A percentile compares a stretch with the other conserved stretches of the same genome.
Evolutionary conservation across 2,113 vertebrate species (phyloP).

Genomic region (Castor canadensis): DNA sequence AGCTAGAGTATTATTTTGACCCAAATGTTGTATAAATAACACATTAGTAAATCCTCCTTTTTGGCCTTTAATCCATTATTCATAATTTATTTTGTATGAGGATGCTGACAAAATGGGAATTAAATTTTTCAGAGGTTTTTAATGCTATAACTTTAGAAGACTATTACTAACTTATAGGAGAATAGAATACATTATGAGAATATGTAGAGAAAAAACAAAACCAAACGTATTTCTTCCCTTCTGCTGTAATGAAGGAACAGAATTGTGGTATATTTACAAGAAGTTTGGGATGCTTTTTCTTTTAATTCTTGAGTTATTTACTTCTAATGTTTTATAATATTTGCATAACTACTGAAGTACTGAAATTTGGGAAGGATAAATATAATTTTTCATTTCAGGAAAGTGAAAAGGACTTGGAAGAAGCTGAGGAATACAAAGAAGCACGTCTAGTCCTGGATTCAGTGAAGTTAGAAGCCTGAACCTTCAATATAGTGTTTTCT

Average conservation of each 20-base stretch:
- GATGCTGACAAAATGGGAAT: neutral
- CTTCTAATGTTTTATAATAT: slow-evolving; percentile 24
- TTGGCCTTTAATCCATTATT: neutral
- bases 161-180: neutral
- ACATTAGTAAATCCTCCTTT: neutral
- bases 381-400: slow-evolving; percentile 87
- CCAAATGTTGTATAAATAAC: neutral
- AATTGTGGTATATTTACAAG: neutral
- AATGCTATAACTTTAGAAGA: neutral
- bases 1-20: slow-evolving; percentile 21
- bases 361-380: neutral
- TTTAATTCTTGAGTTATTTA: slow-evolving; percentile 23
- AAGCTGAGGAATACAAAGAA: slow-evolving; percentile 94
- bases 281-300: neutral
- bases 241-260: neutral
- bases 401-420: slow-evolving; percentile 92
- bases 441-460: slow-evolving; percentile 91
- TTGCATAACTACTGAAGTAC: slow-evolving; percentile 18
- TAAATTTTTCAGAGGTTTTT: neutral
- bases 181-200: neutral
- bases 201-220: neutral
- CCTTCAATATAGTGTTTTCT: slow-evolving; percentile 78
- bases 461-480: slow-evolving; percentile 94
- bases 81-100: slow-evolving; percentile 2
- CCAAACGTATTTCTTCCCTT: neutral